These are phyloP conservation scores for Synergus gifuensis DNA, from an alignment of 2,888 invertebrate species.

Conservation along the genomic window DNA sequence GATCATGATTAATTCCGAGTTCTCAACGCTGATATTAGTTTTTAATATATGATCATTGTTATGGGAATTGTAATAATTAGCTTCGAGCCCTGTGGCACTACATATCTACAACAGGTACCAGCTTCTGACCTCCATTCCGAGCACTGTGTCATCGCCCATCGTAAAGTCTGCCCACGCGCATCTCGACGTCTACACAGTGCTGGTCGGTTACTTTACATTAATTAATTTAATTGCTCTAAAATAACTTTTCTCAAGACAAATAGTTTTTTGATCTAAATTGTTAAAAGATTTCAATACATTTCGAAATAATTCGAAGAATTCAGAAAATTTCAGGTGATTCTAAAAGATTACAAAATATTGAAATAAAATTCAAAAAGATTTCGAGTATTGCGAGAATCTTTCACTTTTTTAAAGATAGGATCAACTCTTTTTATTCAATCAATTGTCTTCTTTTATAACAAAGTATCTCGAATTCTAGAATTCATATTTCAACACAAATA, in stretches of 20 bases:
- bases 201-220: slow-evolving; percentile 1
- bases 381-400: too few species aligned
- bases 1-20: slow-evolving; percentile 63
- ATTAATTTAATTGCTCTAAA: slow-evolving; percentile 6
- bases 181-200: neutral
- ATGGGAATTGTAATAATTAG: slow-evolving; percentile 70
- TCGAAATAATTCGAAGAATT: too few species aligned
- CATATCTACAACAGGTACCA: slow-evolving; percentile 41
- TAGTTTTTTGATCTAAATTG: neutral
- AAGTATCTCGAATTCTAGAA: neutral
- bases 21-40: slow-evolving; percentile 66
- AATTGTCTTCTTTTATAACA: neutral
- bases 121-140: slow-evolving; percentile 58
- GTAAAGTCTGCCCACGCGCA: slow-evolving; percentile 26
- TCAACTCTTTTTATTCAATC: neutral
- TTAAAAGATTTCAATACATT: too few species aligned
- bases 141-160: slow-evolving; percentile 58
- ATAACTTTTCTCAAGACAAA: neutral
- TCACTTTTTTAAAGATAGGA: too few species aligned
- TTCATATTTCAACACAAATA: neutral
- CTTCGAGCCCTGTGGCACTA: slow-evolving; percentile 49
- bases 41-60: slow-evolving; percentile 63
- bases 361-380: too few species aligned
- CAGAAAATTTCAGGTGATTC: too few species aligned
- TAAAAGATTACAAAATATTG: too few species aligned